Percentiles rank a stretch among this genome's conserved stretches.
Conservation (phyloP, 2,888 invertebrate genomes). For the Habroteleia sp. region DNA sequence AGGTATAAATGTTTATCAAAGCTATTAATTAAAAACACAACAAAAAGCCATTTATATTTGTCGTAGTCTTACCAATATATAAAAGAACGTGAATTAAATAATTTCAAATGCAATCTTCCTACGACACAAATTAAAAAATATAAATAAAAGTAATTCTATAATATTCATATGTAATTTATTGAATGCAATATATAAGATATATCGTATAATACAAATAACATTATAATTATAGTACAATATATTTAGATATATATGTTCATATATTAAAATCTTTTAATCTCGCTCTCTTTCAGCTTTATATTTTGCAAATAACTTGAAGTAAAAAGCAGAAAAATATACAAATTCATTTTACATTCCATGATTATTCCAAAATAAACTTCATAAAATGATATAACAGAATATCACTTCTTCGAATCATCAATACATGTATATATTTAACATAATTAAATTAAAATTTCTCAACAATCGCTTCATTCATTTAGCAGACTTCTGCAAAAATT, state of each 20-base stretch:
- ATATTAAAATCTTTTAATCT: slow-evolving; percentile 64
- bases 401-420: slow-evolving; percentile 6
- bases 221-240: slow-evolving; percentile 51
- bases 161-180: slow-evolving; percentile 5
- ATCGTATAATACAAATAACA: slow-evolving; percentile 53
- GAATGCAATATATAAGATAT: slow-evolving; percentile 40
- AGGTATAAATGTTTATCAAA: too few species aligned
- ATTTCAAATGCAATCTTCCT: too few species aligned
- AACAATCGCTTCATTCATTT: slow-evolving; percentile 25
- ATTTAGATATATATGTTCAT: slow-evolving; percentile 41
- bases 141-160: too few species aligned
- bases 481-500: slow-evolving; percentile 10
- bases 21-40: too few species aligned
- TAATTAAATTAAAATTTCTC: slow-evolving; percentile 30
- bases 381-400: slow-evolving; percentile 16
- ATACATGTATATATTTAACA: slow-evolving; percentile 17
- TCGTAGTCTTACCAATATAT: too few species aligned
- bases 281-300: slow-evolving; percentile 40
- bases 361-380: slow-evolving; percentile 17
- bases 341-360: slow-evolving; percentile 1
- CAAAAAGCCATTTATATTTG: too few species aligned
- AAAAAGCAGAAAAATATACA: background rate
- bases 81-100: too few species aligned
- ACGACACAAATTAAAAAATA: too few species aligned
- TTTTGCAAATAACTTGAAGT: slow-evolving; percentile 15